phyloP scores from a whole-genome alignment of 2,888 invertebrate genomes.

The Heliconius charithonia region DNA sequence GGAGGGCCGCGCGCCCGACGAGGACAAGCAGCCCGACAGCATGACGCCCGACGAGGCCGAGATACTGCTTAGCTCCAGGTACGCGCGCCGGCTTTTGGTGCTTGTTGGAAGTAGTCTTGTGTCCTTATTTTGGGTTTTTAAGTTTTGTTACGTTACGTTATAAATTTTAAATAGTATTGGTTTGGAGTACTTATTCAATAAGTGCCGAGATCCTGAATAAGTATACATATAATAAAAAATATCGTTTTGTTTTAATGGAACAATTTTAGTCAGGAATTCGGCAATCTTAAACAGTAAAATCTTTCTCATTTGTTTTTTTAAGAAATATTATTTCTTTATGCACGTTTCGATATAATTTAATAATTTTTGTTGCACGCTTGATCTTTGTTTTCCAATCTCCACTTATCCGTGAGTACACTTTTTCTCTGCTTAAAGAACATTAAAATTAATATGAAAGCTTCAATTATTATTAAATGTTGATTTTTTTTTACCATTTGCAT shows the following conservation, averaged over 20 bases:
- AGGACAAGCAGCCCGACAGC: slow-evolving; percentile 79
- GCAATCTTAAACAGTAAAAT: too few species aligned
- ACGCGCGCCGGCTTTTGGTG: slow-evolving; percentile 49
- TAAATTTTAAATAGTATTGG: too few species aligned
- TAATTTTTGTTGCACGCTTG: slow-evolving; percentile 50
- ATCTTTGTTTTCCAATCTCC: slow-evolving; percentile 47
- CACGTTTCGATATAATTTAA: slow-evolving; percentile 42
- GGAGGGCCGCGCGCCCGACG: slow-evolving; percentile 73
- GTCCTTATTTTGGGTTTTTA: background rate
- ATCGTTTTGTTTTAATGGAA: too few species aligned
- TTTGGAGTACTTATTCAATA: too few species aligned
- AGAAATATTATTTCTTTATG: slow-evolving; percentile 13
- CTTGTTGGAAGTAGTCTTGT: background rate
- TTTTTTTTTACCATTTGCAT: slow-evolving; percentile 83
- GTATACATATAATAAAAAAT: too few species aligned
- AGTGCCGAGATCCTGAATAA: too few species aligned
- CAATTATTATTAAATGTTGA: slow-evolving; percentile 72
- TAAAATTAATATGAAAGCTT: slow-evolving; percentile 54
- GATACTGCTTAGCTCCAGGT: slow-evolving; percentile 93
- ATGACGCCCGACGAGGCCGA: slow-evolving; percentile 95
- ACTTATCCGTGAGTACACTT: slow-evolving; percentile 47
- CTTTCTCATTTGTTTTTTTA: background rate
- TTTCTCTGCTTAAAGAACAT: slow-evolving; percentile 45
- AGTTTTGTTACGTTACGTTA: background rate
- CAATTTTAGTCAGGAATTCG: too few species aligned